Conservation (phyloP, 1,140 invertebrate species). For the Brachionus sp. region DNA sequence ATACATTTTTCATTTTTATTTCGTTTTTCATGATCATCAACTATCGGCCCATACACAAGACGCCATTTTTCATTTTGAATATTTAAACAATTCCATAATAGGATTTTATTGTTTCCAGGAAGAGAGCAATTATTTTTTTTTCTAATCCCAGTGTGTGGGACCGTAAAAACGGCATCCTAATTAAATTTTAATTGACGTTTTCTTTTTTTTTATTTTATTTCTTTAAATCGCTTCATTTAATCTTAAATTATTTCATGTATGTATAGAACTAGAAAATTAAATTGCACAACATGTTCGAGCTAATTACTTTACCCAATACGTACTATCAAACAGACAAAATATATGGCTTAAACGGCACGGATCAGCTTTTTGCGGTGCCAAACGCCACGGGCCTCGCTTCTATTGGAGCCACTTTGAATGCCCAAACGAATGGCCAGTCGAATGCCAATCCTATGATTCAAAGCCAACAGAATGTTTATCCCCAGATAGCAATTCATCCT, state of each 20-base stretch:
- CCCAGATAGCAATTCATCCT: neutral
- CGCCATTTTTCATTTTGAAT: neutral
- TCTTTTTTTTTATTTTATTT: neutral
- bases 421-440: neutral
- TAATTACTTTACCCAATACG: conserved; percentile 40
- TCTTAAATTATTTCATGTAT: neutral
- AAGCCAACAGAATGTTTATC: neutral
- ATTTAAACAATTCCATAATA: neutral
- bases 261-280: neutral
- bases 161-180: neutral
- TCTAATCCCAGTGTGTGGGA: neutral
- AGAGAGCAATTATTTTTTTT: neutral
- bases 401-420: neutral
- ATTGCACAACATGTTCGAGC: conserved; percentile 37
- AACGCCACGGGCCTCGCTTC: neutral
- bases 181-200: neutral
- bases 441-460: neutral
- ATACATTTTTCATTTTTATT: neutral
- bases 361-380: neutral
- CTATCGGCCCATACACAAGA: neutral
- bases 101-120: neutral
- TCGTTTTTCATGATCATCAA: neutral
- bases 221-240: neutral
- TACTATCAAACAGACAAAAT: conserved; percentile 39
- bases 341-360: neutral